Base-by-base conservation (phyloP, 35 echinoderm and acorn worm genomes). In the Ophiothrix spiculata region DNA sequence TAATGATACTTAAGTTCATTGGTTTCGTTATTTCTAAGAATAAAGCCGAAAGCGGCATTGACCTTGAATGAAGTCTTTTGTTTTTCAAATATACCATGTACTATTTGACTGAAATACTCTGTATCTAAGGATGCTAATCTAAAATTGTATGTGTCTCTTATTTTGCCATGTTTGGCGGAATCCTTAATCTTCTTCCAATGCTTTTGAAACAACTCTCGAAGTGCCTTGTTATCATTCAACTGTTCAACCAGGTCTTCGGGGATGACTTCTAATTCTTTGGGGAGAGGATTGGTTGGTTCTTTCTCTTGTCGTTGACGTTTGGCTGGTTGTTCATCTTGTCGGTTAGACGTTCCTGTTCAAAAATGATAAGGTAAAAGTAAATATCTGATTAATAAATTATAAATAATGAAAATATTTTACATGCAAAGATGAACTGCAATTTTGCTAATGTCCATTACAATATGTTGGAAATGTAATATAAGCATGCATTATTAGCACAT, bases 1-100 rank as follows among this genome's bases (percentile, higher is more conserved):
- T 40, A 49, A 34, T 60, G 45, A 15, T 82, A 82, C 6, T 49
- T 40, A 6, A 82, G 40, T 49, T 60, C 45, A 0, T 34, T 19
- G 12, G 80, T 82, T 21, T 82, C 80, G 25, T 46, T 82, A 34
- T 82, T 40, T 34, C 80, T 21, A 21, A 82, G 80, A 1, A 82
- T 15, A 4, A 82, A 34, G 25, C 80, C 80, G 25, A 54, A 82
- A 13, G 80, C 39, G 28, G 23, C 33, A 46, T 82, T 82, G 12
- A 82, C 17, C 37, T 82, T 82, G 31, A 40, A 82, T 56, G n/a
- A 28, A 19, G 35, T 39, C 0, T 80, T 38, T 19, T 39, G 79
- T 38, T 49, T 49, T 19, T 49, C 42, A 49, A 49, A 49, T 19
- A 49, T 10, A 69, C 23, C 60, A 12, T 6, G 4, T 1, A 69